Conservation (phyloP, 2,797 vertebrate genomes). For the Acestrorhynchus altus region DNA sequence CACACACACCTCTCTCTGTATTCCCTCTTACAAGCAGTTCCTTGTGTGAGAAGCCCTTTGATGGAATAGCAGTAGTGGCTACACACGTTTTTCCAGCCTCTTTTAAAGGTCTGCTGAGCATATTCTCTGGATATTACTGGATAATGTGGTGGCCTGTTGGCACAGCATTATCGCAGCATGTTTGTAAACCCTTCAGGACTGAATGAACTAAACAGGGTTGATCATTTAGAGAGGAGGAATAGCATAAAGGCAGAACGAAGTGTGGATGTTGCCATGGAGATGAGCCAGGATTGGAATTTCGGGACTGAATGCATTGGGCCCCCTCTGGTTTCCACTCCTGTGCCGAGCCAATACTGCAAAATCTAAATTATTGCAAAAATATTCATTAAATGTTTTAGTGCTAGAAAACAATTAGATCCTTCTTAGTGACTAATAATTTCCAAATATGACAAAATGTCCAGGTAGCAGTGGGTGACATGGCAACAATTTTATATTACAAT, state of each 20-base stretch:
- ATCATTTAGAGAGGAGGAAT: slow-evolving; percentile 21
- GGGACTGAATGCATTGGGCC: slow-evolving; percentile 7
- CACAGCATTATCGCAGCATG: neutral
- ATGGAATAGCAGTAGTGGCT: slow-evolving; percentile 18
- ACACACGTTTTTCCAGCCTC: neutral
- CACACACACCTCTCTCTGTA: slow-evolving; percentile 19
- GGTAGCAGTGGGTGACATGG: too few relatives aligned
- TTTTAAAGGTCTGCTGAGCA: slow-evolving; percentile 64
- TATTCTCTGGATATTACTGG: slow-evolving; percentile 10
- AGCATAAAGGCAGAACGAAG: neutral
- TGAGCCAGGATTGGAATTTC: slow-evolving; percentile 58
- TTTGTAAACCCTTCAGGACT: neutral
- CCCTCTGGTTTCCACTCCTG: slow-evolving; percentile 19
- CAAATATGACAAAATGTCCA: too few relatives aligned
- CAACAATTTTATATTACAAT: too few relatives aligned
- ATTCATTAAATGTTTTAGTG: neutral
- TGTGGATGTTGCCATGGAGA: slow-evolving; percentile 63
- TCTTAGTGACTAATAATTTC: neutral
- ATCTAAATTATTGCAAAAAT: neutral
- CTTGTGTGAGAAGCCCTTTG: slow-evolving; percentile 39
- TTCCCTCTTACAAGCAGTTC: neutral
- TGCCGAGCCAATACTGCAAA: slow-evolving; percentile 6
- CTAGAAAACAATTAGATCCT: neutral
- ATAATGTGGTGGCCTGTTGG: neutral
- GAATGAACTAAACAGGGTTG: slow-evolving; percentile 25